Base-by-base conservation (phyloP, 2,113 vertebrate species). In the Dissostichus mawsoni region DNA sequence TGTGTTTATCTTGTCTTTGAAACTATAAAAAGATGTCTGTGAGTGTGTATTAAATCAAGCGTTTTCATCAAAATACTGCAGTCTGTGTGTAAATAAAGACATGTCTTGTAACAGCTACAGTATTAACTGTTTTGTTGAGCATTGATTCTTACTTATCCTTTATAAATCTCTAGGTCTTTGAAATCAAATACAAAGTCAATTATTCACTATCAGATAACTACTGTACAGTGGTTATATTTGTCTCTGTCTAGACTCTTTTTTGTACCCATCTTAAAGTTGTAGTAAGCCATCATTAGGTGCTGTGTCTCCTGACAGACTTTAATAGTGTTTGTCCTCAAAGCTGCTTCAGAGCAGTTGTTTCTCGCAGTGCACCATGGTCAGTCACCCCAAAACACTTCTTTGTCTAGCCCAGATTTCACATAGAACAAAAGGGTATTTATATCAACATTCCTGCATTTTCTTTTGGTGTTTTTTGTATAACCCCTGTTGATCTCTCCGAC, bases 1-100 rank as follows among this genome's bases (percentile, higher is more conserved):
- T 56, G 20, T 80, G 18, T 80, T 13, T 17, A n/a, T 12, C 5
- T 33, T 17, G 69, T n/a, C 45, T 23, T 67, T 53, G 55, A 18
- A 23, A n/a, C 25, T 0, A 41, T 14, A 2, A 51, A 56, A 29
- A 56, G 41, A 45, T 56, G 17, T 53, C 13, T 33, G 25, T 50
- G 10, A 36, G 7, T 17, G 41, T 58, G 20, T 48, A 48, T 71
- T 71, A 16, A 3, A 59, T 58, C 13, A 58, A 20, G 29, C 11
- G 47, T 76, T 53, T 33, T 57, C 20, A 45, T 66, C 52, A 20
- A 20, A 67, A 17, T 1, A 5, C 25, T 57, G 17, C 17, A 1
- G 8, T 33, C 5, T 67, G 29, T n/a, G 16, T 23, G 2, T 41
- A 41, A 41, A 41, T 8, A 41, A 41, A 41, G 6, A 41, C 8